Base-by-base conservation (phyloP, 2,113 vertebrate genomes). In the Ceyx melanurus region DNA sequence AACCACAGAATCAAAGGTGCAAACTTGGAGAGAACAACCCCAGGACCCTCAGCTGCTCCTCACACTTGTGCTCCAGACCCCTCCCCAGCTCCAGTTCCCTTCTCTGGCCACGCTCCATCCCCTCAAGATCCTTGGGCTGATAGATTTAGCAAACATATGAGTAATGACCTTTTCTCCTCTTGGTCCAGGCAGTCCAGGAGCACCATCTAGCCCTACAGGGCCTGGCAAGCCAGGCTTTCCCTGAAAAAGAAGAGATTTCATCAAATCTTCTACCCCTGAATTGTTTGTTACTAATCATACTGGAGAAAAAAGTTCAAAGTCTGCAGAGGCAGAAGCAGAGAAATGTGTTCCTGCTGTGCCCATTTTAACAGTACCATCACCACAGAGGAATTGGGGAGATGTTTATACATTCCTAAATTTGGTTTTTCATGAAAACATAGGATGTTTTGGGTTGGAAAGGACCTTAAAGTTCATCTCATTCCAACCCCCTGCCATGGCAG, bases 181-280 rank as follows among this genome's bases (percentile, higher is more conserved):
- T 45, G 94, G 95, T 80, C 98, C 98, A 33, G 97, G 84, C 61
- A 96, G 33, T 67, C 98, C 98, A 86, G 97, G 96, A 25, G 93
- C 43, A 42, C 98, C 98, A 91, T 98, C 97, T 26, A 98, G 88
- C 10, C 98, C 98, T 54, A 98, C 97, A 21, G 98, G 98, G 67
- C 98, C 98, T 62, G 98, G 98, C 76, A 98, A 96, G 50, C 98
- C 98, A 40, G 97, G 95, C 50, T 94, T 93, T 43, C 98, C 98
- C 98, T 99, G 57, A 23, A 95, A 90, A 88, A 13, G 28, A 91
- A 71, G 42, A 89, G 7, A 46, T 9, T 40, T 26, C 9, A 35
- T 77, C 35, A 78, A 22, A 15, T n/a, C 12, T 46, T 86, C 51
- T 60, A 23, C 46, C 77, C 56, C 17, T 23, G 37, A 72, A 43